Evolutionary conservation across 2,888 invertebrate genomes (phyloP).

Genomic region (Eurytoma californica): DNA sequence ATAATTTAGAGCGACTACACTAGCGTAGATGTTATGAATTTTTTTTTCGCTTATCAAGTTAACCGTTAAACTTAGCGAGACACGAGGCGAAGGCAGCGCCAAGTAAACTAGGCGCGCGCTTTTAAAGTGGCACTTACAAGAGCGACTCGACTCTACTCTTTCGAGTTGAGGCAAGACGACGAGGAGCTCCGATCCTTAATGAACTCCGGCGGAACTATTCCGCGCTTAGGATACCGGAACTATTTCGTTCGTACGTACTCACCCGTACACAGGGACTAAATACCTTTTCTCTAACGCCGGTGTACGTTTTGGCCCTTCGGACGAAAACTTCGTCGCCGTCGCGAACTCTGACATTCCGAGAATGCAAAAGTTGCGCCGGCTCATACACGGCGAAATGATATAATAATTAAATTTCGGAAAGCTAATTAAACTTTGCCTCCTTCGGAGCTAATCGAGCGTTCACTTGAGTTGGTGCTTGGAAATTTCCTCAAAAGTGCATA

Average conservation of each 20-base stretch:
- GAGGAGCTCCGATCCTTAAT: slow-evolving; percentile 35
- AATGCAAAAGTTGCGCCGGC: slow-evolving; percentile 8
- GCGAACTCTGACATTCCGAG: neutral
- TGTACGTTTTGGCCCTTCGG: neutral
- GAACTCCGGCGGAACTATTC: slow-evolving; percentile 45
- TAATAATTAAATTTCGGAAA: slow-evolving; percentile 39
- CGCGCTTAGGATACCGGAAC: slow-evolving; percentile 26
- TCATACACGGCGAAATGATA: neutral
- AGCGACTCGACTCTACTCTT: neutral
- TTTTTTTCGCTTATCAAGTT: no score
- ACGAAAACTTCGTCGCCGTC: slow-evolving; percentile 6
- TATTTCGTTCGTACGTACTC: slow-evolving; percentile 21
- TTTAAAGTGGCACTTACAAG: slow-evolving; percentile 40
- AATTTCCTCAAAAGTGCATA: no score
- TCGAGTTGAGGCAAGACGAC: slow-evolving; percentile 15
- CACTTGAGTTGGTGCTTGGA: neutral
- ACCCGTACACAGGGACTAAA: neutral
- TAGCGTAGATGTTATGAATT: no score
- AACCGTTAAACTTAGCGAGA: neutral
- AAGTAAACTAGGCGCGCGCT: slow-evolving; percentile 22
- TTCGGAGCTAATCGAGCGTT: slow-evolving; percentile 3
- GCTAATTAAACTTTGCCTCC: slow-evolving; percentile 41
- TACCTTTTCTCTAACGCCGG: neutral
- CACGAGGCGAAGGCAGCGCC: neutral
- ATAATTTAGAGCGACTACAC: no score